Base-by-base conservation (phyloP, 1,140 invertebrate genomes). In the Drosophila dunni region DNA sequence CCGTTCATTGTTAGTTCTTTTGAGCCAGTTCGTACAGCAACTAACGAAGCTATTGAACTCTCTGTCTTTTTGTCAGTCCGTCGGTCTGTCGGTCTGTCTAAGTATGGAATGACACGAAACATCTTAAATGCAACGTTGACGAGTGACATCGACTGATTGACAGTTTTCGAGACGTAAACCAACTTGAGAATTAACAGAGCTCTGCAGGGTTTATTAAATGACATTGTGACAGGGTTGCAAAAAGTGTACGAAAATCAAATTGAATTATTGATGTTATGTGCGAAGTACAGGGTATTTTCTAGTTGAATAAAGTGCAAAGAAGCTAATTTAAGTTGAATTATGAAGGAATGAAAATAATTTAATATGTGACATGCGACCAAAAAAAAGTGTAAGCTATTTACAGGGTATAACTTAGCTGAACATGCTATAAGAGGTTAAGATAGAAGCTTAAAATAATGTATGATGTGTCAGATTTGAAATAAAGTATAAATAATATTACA, bases 111-210 rank as follows among this genome's bases (percentile, higher is more conserved):
- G 75, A 74, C 71, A 75, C 75, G 50, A 58, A 69, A 62, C 65
- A 78, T 69, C 75, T 66, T 69, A 75, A 78, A 75, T 67, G 73
- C 75, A 75, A 71, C 75, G 75, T 68, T 78, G 75, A 75, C 75
- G 61, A 75, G 65, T 73, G 75, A 78, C 75, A 78, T 75, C 38
- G 46, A 42, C 66, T 78, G 75, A 78, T 78, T 78, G 75, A 78
- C 75, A 78, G 71, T 70, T 75, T 56, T 75, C 72, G 48, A 29
- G 24, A 75, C 58, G 64, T 56, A 62, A 42, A 24, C 46, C 60
- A 46, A 60, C 17, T 67, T 40, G 13, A 60, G 64, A 61, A 61
- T 53, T 56, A 67, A 34, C 51, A 24, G 44, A 57, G 34, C 29
- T 51, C 10, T 17, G 51, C 29, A 17, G n/a, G 50, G 53, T 67